These are phyloP conservation scores for Mythimna albipuncta DNA, from an alignment of 2,888 invertebrate genomes.

Conservation along the genomic window DNA sequence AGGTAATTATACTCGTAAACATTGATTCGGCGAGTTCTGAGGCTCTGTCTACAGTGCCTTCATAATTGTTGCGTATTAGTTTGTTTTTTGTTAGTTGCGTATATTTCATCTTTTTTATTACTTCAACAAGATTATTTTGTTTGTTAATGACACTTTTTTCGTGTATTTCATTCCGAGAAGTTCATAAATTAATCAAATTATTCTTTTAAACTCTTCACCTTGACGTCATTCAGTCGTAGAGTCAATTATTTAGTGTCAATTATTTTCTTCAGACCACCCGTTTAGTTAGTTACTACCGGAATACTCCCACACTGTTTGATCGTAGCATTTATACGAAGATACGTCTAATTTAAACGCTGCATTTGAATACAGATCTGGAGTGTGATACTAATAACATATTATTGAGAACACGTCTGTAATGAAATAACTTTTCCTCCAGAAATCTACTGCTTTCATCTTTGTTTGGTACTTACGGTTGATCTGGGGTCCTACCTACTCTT, in stretches of 20 bases:
- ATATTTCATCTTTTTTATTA: conserved; percentile 50
- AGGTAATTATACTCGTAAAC: conserved; percentile 49
- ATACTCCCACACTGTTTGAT: conserved; percentile 63
- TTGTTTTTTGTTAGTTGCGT: conserved; percentile 49
- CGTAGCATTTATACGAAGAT: conserved; percentile 62
- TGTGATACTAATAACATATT: conserved; percentile 60
- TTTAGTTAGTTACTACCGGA: conserved; percentile 50
- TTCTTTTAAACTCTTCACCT: conserved; percentile 54
- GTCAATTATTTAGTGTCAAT: conserved; percentile 64
- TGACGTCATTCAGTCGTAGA: conserved; percentile 58
- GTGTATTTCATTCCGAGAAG: conserved; percentile 35
- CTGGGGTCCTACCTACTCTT: not conserved
- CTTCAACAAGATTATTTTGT: conserved; percentile 48
- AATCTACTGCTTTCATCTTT: conserved; percentile 25
- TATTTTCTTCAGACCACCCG: conserved; percentile 62
- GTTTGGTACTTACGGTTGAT: not conserved
- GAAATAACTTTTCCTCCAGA: conserved; percentile 36
- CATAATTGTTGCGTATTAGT: conserved; percentile 44
- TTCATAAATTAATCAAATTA: conserved; percentile 60
- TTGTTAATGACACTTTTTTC: conserved; percentile 56
- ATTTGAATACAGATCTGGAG: conserved; percentile 60
- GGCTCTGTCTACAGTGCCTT: conserved; percentile 11
- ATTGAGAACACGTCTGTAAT: conserved; percentile 46
- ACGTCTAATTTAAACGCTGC: conserved; percentile 61
- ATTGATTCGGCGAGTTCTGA: conserved; percentile 48